Conservation (phyloP, 2,888 invertebrate genomes). For the Nomada ruficornis region DNA sequence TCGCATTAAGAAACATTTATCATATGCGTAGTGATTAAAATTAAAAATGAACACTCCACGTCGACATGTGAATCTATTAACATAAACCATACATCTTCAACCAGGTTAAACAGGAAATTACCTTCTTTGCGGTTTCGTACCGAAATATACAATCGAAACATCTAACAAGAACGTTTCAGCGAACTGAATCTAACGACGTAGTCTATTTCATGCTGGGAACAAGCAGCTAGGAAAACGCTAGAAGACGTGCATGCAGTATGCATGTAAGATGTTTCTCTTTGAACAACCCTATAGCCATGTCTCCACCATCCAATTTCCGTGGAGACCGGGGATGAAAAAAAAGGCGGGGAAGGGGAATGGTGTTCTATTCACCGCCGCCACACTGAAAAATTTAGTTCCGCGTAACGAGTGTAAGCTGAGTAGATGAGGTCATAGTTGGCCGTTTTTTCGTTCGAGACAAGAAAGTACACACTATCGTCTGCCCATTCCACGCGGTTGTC, state of each 20-base stretch:
- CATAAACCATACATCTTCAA: no score
- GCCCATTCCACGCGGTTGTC: background rate
- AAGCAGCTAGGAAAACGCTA: constrained; percentile 9
- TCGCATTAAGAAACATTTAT: no score
- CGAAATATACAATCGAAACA: no score
- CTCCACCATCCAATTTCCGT: constrained; percentile 41
- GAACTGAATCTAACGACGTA: constrained; percentile 3
- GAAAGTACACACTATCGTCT: constrained; percentile 31
- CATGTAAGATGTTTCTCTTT: constrained; percentile 49
- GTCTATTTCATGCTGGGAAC: constrained; percentile 2
- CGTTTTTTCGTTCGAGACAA: constrained; percentile 45
- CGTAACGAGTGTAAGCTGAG: constrained; percentile 75
- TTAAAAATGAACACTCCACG: no score
- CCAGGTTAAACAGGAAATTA: no score
- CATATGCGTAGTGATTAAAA: no score
- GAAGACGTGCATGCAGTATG: constrained; percentile 32
- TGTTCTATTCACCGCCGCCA: constrained; percentile 74
- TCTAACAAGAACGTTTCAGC: background rate
- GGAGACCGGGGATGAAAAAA: constrained; percentile 23
- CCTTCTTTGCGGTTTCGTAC: no score
- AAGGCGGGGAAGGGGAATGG: constrained; percentile 21
- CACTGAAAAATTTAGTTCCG: constrained; percentile 79
- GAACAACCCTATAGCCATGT: constrained; percentile 30
- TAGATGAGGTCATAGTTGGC: constrained; percentile 71
- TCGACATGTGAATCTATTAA: no score